Evolutionary conservation across 2,888 invertebrate genomes (phyloP), one percentile per base, ranked within the genome.

Genomic region (Noctua pronuba): DNA sequence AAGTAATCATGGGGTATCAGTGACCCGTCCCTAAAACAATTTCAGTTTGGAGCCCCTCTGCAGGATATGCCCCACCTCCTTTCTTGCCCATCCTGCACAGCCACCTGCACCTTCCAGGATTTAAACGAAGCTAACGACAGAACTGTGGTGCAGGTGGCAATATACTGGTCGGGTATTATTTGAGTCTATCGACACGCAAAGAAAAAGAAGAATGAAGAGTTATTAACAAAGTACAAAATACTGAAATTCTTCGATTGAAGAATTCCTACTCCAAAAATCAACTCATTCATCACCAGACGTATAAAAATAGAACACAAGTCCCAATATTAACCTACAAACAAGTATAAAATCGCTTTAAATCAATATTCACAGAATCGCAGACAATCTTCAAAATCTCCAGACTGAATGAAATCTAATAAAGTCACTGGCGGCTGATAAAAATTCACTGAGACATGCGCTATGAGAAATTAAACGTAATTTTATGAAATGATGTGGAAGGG

Each of bases 381-480:
- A 88, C 89, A 89, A 86, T 88, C 79, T 81, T 81, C 81, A 91
- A 90, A 49, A 90, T 90, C 91, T 91, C 84, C 92, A 95, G 95
- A 95, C 95, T 92, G 95, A 86, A 92, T 86, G 79, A 90, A 95
- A 96, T 95, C 92, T 94, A 96, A 96, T 95, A 95, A 95, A 87
- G 87, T 89, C 88, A 90, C 91, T 86, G 75, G 89, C 89, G 86
- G 77, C 85, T 87, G 88, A 90, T 93, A 95, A 94, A 94, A 94
- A 94, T 92, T 92, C 92, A 90, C 86, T 85, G 93, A 94, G 94
- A 95, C 94, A 94, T 91, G 92, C 93, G 92, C 91, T 87, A 91
- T 86, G 89, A 91, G 90, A 90, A 94, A 95, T 95, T 95, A 95
- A 90, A 92, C 87, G 86, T 94, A 94, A 95, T 94, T 90, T 91